phyloP scores from a whole-genome alignment of 2,113 vertebrate genomes.

The Aldabrachelys gigantea region DNA sequence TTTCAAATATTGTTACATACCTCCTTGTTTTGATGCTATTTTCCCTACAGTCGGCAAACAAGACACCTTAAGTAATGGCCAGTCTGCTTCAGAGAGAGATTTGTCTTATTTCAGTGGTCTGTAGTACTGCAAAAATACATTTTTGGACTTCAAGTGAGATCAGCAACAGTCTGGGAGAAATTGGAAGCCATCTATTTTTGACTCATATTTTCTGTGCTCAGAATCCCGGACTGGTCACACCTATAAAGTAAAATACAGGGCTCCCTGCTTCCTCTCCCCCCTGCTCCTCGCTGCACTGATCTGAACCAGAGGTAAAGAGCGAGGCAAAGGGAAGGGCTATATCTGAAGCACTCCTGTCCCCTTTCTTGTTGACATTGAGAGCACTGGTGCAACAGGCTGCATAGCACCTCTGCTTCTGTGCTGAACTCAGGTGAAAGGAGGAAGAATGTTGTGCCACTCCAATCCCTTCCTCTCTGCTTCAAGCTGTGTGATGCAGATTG shows the following conservation, averaged over 20 bases:
- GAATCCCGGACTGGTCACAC: background rate
- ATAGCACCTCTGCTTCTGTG: background rate
- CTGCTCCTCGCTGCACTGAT: background rate
- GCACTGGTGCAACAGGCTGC: background rate
- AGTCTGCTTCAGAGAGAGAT: background rate
- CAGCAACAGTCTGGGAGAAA: background rate
- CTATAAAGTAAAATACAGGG: background rate
- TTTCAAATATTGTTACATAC: background rate
- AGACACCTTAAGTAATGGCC: background rate
- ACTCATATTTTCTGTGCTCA: background rate
- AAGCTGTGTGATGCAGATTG: background rate
- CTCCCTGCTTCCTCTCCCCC: background rate
- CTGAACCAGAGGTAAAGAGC: background rate
- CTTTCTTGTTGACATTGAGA: background rate
- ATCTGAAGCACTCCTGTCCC: background rate
- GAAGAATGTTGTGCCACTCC: background rate
- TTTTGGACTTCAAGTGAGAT: background rate
- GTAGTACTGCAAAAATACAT: fast-evolving
- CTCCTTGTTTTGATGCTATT: background rate
- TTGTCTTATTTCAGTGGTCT: background rate
- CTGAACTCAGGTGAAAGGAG: background rate
- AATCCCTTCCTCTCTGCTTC: background rate
- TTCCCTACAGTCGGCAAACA: background rate
- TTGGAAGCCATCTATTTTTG: background rate
- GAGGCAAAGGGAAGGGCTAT: background rate